phyloP scores from a whole-genome alignment of 2,113 vertebrate species.

The Synchiropus splendidus region DNA sequence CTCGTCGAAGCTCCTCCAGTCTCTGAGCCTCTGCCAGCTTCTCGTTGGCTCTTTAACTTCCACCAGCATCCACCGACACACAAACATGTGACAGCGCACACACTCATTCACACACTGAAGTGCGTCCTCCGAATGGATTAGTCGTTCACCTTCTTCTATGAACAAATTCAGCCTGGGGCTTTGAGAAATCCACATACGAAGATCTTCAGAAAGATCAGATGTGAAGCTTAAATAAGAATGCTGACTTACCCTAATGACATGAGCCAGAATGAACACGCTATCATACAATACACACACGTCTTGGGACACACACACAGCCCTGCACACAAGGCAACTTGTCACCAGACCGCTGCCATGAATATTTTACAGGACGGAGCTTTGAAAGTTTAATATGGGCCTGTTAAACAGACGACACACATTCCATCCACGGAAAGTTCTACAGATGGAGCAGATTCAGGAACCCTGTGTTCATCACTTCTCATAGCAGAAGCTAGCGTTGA shows the following conservation, averaged over 20 bases:
- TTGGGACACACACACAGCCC: not conserved
- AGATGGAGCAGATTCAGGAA: constrained; percentile 1
- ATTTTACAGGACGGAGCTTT: constrained; percentile 41
- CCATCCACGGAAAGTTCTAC: constrained; percentile 7
- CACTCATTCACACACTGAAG: not conserved
- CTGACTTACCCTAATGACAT: no score
- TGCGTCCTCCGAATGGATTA: no score
- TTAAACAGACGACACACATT: constrained; percentile 10
- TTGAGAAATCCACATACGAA: no score
- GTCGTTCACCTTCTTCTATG: no score
- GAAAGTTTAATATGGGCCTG: constrained; percentile 42
- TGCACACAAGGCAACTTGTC: constrained; percentile 22
- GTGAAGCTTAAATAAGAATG: no score
- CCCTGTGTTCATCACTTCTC: no score
- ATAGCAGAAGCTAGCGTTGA: no score
- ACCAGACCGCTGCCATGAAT: constrained; percentile 55
- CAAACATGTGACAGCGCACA: not conserved
- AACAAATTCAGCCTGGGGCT: no score
- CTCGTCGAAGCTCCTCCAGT: constrained; percentile 1
- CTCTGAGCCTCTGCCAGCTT: constrained; percentile 7
- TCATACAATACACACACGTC: not conserved
- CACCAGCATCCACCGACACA: constrained; percentile 13
- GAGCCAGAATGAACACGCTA: no score
- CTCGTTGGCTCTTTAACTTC: constrained; percentile 27
- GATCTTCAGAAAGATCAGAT: no score